Percentiles rank a stretch among this genome's conserved stretches.
Conservation (phyloP, 2,888 invertebrate genomes). For the Parnassius orleans region DNA sequence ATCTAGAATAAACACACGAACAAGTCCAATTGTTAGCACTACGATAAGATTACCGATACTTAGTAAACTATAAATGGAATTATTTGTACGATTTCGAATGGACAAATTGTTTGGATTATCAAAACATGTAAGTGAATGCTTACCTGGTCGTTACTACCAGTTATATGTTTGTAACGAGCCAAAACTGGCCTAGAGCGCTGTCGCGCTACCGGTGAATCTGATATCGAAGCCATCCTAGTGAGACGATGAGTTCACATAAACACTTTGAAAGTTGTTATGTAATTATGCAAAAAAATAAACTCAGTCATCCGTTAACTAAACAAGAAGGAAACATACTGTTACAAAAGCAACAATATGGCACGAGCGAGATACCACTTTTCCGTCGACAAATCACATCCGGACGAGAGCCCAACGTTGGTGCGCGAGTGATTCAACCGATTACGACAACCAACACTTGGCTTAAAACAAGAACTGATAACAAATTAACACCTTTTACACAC, state of each 20-base stretch:
- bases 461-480: slow-evolving; percentile 58
- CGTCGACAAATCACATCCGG: slow-evolving; percentile 80
- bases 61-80: slow-evolving; percentile 13
- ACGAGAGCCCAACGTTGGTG: slow-evolving; percentile 58
- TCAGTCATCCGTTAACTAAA: slow-evolving; percentile 49
- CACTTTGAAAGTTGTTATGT: slow-evolving; percentile 26
- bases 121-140: slow-evolving; percentile 32
- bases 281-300: slow-evolving; percentile 32
- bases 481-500: slow-evolving; percentile 46
- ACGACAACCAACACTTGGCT: slow-evolving; percentile 50
- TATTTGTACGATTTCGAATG: slow-evolving; percentile 4
- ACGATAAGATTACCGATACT: slow-evolving; percentile 31
- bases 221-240: slow-evolving; percentile 60
- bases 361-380: slow-evolving; percentile 74
- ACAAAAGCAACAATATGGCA: slow-evolving; percentile 60
- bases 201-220: slow-evolving; percentile 65
- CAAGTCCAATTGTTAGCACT: slow-evolving; percentile 15
- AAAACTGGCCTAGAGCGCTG: slow-evolving; percentile 68
- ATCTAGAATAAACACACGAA: slow-evolving; percentile 20
- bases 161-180: slow-evolving; percentile 63
- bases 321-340: slow-evolving; percentile 71
- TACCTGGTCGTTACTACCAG: slow-evolving; percentile 59
- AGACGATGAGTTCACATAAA: slow-evolving; percentile 17
- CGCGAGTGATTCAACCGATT: slow-evolving; percentile 69
- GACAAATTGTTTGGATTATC: slow-evolving; percentile 1